phyloP scores from a whole-genome alignment of 2,797 vertebrate species.

The Nannoperca australis region DNA sequence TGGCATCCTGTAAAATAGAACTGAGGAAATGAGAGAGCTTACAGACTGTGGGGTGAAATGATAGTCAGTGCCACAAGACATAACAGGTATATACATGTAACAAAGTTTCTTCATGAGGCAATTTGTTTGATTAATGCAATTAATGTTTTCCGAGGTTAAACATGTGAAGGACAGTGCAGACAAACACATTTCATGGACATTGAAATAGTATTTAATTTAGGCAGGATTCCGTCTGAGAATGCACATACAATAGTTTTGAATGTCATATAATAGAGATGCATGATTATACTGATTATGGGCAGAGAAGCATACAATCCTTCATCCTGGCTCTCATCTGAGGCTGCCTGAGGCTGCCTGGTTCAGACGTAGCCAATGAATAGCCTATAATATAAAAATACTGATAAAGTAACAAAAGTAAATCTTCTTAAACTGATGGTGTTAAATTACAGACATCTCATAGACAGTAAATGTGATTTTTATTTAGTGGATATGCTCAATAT shows the following conservation, averaged over 20 bases:
- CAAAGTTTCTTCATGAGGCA: neutral
- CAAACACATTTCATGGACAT: neutral
- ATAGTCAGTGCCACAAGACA: neutral
- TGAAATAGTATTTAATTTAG: neutral
- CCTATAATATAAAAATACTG: neutral
- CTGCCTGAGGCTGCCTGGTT: neutral
- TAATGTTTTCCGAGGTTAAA: neutral
- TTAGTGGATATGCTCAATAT: too few relatives aligned
- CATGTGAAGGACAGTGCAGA: neutral
- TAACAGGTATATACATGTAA: neutral
- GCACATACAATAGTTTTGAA: neutral
- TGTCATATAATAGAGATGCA: neutral
- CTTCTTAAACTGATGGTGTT: neutral
- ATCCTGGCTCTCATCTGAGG: neutral
- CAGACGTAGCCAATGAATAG: neutral
- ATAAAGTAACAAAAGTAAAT: neutral
- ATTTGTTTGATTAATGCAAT: constrained; percentile 8
- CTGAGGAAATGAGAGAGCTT: constrained; percentile 22
- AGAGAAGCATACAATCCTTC: neutral
- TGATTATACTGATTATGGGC: neutral
- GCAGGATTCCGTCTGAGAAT: neutral
- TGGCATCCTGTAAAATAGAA: constrained; percentile 38
- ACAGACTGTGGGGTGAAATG: neutral
- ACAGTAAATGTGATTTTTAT: neutral
- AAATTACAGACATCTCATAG: neutral